These are phyloP conservation scores for Megalops cyprinoides DNA, from an alignment of 2,797 vertebrate genomes.

Conservation along the genomic window DNA sequence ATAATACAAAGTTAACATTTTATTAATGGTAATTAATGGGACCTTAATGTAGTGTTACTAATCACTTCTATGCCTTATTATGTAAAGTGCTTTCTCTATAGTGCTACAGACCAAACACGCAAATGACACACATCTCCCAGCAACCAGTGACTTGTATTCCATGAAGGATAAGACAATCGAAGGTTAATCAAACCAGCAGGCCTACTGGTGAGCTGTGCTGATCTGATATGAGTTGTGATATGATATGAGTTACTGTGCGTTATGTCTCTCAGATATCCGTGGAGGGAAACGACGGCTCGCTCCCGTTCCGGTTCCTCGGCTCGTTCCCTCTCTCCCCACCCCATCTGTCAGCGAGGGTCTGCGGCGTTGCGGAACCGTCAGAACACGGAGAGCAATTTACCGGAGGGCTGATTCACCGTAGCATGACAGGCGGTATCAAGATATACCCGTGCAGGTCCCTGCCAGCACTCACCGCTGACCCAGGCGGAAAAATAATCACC, in stretches of 20 bases:
- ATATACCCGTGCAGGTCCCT: neutral
- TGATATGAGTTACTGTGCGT: neutral
- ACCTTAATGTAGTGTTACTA: too few species aligned
- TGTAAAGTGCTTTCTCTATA: too few species aligned
- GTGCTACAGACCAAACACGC: too few species aligned
- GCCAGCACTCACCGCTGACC: neutral
- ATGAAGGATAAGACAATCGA: too few species aligned
- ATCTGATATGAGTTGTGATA: neutral
- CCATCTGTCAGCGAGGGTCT: neutral
- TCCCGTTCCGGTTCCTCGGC: neutral
- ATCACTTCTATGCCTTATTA: too few species aligned
- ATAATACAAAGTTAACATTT: too few species aligned
- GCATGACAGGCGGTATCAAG: neutral
- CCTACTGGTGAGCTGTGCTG: neutral
- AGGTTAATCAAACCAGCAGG: neutral
- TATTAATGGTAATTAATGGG: too few species aligned
- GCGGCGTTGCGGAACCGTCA: too few species aligned
- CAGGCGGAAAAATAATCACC: neutral
- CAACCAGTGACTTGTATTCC: neutral
- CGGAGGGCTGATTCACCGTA: neutral
- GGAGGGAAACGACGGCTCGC: neutral
- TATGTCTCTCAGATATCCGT: neutral
- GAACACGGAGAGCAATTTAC: neutral
- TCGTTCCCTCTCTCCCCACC: neutral
- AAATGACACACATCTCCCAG: neutral